Percentiles rank a stretch among this genome's conserved stretches.
Conservation (phyloP, 2,797 vertebrate species). For the Notamacropus eugenii region DNA sequence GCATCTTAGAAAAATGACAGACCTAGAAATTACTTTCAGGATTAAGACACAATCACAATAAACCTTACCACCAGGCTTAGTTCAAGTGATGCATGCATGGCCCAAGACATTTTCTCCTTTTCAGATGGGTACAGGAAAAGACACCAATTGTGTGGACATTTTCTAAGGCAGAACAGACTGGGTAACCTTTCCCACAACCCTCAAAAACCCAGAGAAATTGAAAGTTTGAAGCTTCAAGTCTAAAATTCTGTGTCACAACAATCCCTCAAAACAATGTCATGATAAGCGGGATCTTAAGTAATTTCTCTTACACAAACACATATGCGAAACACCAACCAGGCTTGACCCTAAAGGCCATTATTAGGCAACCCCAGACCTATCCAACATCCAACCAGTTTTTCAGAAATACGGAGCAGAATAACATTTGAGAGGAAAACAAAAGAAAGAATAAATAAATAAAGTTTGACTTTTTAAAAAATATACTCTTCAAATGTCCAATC, state of each 20-base stretch:
- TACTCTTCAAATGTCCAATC: not conserved
- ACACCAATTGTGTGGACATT: not conserved
- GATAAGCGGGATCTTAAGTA: not conserved
- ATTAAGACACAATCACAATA: not conserved
- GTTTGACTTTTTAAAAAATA: not conserved
- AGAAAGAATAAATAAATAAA: not conserved
- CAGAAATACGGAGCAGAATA: not conserved
- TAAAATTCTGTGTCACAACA: not conserved
- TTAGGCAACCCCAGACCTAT: not conserved
- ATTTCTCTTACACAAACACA: not conserved
- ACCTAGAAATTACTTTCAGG: not conserved
- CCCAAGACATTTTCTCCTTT: not conserved
- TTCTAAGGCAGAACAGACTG: not conserved
- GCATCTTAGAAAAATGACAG: not conserved
- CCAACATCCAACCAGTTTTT: not conserved
- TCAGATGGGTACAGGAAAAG: not conserved
- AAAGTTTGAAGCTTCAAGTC: not conserved
- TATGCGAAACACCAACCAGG: not conserved
- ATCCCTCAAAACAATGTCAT: not conserved
- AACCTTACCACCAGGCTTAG: not conserved
- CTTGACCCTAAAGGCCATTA: not conserved
- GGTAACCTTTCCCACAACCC: not conserved
- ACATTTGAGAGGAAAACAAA: not conserved
- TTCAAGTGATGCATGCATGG: not conserved
- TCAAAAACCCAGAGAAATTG: not conserved